Evolutionary conservation across 2,888 invertebrate species (phyloP).

Genomic region (Hyalella azteca): DNA sequence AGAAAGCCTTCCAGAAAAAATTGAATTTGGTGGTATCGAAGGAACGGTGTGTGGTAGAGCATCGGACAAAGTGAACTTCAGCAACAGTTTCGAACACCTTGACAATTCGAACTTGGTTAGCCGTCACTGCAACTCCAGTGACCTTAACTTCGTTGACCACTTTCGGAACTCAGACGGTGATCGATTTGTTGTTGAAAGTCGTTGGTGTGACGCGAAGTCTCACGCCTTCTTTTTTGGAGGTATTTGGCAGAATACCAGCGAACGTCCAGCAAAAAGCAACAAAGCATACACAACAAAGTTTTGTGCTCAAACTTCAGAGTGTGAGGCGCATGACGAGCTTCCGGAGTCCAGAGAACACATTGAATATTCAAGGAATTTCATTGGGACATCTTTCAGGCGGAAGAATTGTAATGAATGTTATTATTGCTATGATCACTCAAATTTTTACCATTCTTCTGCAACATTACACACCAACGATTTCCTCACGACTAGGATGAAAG

Average conservation of each 20-base stretch:
- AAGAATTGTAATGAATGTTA: too few species aligned
- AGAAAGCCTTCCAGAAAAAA: background rate
- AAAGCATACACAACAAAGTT: background rate
- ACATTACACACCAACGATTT: too few species aligned
- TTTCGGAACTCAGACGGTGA: background rate
- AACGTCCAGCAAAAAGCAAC: background rate
- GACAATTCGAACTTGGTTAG: background rate
- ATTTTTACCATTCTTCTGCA: too few species aligned
- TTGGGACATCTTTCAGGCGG: too few species aligned
- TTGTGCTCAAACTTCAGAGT: too few species aligned
- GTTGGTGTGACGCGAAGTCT: background rate
- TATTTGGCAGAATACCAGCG: background rate
- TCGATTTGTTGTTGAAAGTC: background rate
- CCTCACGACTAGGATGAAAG: too few species aligned
- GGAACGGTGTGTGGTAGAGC: background rate
- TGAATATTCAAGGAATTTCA: too few species aligned
- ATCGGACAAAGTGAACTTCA: background rate
- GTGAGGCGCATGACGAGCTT: too few species aligned
- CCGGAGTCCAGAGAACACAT: too few species aligned
- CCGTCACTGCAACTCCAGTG: background rate
- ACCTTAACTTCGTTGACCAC: background rate
- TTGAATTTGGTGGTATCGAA: background rate
- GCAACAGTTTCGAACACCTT: background rate
- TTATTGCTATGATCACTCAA: too few species aligned
- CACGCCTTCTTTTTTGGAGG: background rate